Evolutionary conservation across 2,113 vertebrate genomes (phyloP), one percentile per base, ranked within the genome.

Genomic region (Talpa occidentalis): DNA sequence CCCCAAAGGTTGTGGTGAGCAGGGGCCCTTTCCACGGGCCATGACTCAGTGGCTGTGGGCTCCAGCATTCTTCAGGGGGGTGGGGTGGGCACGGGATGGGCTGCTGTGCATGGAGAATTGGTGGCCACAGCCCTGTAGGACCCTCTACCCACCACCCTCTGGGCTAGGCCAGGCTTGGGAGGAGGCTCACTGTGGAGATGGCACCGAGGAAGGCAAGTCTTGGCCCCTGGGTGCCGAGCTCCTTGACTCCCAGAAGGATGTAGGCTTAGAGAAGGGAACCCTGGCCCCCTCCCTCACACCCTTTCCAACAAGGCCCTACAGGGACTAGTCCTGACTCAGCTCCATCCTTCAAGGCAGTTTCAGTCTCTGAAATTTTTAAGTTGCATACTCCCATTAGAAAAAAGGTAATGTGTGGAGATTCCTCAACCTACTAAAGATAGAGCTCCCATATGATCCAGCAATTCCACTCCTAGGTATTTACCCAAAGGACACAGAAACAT

Each of bases 41-140:
- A 0, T 94, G 94, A 88, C 85, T 95, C 94, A 91, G 28, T 0
- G 26, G 40, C 95, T 93, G 78, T 10, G 92, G 92, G 85, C 59
- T 82, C 73, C 16, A 1, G 40, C 66, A 56, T 80, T 73, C 69
- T 59, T 88, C 26, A 12, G 42, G 44, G 64, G 52, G 6, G 0
- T 9, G 28, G 93, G 54, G 22, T 15, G 21, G 28, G 3, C 76
- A 35, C n/a, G 7, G 5, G 49, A 56, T 2, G 2, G 59, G 19
- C 70, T 40, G 9, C 9, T 52, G 59, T 1, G 2, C 70, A 52
- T 49, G 94, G 77, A 66, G 22, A 16, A 6, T 10, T 9, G 37
- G 49, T 4, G 9, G 11, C 42, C 42, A 12, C 14, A 28, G 73
- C 37, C 44, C 64, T 30, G 60, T 2, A 12, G 30, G 44, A 42